Conservation (phyloP, 35 echinoderm and acorn worm genomes). For the Hemicentrotus pulcherrimus region DNA sequence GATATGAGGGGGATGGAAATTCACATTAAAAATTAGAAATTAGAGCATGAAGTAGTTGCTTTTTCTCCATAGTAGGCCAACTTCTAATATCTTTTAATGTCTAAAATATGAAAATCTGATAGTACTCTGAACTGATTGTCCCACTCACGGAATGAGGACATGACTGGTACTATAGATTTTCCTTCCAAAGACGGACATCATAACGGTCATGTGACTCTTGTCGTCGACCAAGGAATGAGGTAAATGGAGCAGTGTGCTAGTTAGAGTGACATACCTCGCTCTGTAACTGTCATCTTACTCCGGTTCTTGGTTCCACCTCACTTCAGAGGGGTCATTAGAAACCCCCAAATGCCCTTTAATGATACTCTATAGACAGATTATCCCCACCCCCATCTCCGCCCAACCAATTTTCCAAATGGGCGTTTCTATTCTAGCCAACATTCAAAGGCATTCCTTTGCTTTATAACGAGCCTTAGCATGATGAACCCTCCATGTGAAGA, state of each 20-base stretch:
- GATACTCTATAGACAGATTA: slow-evolving; percentile 33
- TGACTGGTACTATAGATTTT: slow-evolving; percentile 4
- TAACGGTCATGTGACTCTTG: slow-evolving; percentile 5
- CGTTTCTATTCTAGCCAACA: not conserved
- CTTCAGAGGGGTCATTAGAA: slow-evolving; percentile 33
- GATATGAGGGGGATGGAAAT: too few species aligned
- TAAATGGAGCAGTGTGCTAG: slow-evolving; percentile 40
- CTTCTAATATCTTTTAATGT: not conserved
- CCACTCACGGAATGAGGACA: not conserved
- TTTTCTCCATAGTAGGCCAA: not conserved
- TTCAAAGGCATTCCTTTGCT: not conserved
- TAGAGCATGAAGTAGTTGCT: not conserved
- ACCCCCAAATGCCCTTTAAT: slow-evolving; percentile 22
- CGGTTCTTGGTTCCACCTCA: not conserved
- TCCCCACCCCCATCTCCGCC: not conserved
- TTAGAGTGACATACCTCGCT: slow-evolving; percentile 21
- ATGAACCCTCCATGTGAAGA: not conserved
- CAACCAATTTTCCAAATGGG: slow-evolving; percentile 42
- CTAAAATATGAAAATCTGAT: not conserved
- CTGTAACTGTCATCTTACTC: slow-evolving; percentile 22
- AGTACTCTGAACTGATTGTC: slow-evolving; percentile 11
- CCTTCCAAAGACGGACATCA: not conserved
- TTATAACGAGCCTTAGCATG: not conserved
- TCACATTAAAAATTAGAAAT: not conserved
- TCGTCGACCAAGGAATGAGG: not conserved